Evolutionary conservation across 2,888 invertebrate species (phyloP).

Genomic region (Phaedon cochleariae): DNA sequence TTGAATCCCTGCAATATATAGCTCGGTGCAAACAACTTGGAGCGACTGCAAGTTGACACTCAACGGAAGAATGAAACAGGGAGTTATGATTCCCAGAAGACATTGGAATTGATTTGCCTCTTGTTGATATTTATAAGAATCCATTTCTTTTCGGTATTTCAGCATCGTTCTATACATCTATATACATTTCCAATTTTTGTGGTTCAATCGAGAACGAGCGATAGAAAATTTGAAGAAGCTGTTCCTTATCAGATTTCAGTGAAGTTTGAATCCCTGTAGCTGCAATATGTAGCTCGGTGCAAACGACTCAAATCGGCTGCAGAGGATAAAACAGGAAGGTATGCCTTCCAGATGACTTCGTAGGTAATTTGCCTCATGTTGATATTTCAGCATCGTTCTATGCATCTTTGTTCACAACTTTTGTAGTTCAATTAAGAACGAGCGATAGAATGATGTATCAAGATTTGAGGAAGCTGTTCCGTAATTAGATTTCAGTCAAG

Average conservation of each 20-base stretch:
- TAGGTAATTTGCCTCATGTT: conserved; percentile 61
- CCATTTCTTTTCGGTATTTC: no score
- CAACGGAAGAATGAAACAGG: no score
- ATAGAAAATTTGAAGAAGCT: conserved; percentile 32
- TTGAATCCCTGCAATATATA: no score
- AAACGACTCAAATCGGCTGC: conserved; percentile 47
- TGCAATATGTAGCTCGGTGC: conserved; percentile 43
- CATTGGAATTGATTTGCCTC: no score
- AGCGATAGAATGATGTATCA: conserved; percentile 16
- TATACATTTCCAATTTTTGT: no score
- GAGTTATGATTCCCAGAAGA: no score
- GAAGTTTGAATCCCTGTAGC: conserved; percentile 47
- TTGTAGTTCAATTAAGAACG: background rate
- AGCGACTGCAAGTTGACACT: no score
- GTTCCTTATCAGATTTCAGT: conserved; percentile 48
- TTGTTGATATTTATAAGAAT: no score
- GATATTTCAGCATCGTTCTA: conserved; percentile 41
- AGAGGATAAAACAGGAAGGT: conserved; percentile 58
- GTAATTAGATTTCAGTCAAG: conserved; percentile 48
- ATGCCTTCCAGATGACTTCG: conserved; percentile 56
- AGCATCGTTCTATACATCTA: no score
- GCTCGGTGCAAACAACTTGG: no score
- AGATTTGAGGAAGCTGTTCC: conserved; percentile 38
- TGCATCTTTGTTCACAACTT: no score
- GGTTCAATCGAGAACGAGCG: background rate